Evolutionary conservation across 2,888 invertebrate species (phyloP), one percentile per base, ranked within the genome.

Genomic region (Thymelicus lineola): DNA sequence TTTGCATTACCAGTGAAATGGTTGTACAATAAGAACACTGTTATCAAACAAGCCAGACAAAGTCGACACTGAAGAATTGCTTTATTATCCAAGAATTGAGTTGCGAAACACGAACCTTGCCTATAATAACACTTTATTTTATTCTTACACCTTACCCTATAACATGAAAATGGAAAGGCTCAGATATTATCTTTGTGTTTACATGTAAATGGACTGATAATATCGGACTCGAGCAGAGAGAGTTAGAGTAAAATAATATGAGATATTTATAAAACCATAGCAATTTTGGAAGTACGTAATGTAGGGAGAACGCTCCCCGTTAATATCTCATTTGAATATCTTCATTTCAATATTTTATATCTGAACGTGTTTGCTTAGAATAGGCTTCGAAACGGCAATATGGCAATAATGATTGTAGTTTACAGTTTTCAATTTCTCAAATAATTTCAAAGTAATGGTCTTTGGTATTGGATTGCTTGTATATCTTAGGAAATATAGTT

Each of bases 81-180:
- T 36, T 59, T 66, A 66, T 48, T 58, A 46, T 58, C 45, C 45
- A 45, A 45, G 42, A 59, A 50, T 64, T 12, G 46, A 66, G 46
- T 45, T 48, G 53, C 60, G 60, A 66, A 60, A 60, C 66, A 66
- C 36, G n/a, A 53, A 53, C n/a, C 50, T 67, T 53, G 60, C 50
- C 53, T 60, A 60, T 58, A 66, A 59, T 59, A 67, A 50, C 67
- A 67, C 53, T 67, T 67, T 53, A 53, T 67, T 67, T 67, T 55
- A 64, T 55, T 42, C 58, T 60, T 55, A 67, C 61, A 67, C 45
- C 61, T 67, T 66, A 67, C 53, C 53, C 53, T 66, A 28, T 28
- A 28, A n/a, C 61, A 58, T 42, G 65, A 58, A 58, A 66, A 58
- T 58, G 65, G 45, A 58, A 58, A 46, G 46, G 65, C 46, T 66